phyloP scores from a whole-genome alignment of 2,113 vertebrate genomes.

The Scomber japonicus region DNA sequence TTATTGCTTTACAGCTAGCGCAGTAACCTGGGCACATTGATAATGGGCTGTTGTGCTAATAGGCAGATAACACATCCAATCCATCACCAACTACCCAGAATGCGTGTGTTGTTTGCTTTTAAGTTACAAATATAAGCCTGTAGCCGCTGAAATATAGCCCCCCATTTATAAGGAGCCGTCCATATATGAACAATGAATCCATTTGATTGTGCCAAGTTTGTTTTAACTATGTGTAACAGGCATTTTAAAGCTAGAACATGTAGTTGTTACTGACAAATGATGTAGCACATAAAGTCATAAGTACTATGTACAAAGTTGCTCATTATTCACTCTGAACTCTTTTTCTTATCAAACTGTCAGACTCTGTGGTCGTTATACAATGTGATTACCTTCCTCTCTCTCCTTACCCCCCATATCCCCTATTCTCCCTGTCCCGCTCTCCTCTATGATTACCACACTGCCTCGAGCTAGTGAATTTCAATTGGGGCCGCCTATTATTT shows the following conservation, averaged over 20 bases:
- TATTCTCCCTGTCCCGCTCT: constrained; percentile 68
- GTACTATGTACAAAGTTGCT: constrained; percentile 80
- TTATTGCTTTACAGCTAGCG: constrained; percentile 79
- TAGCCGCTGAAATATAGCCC: constrained; percentile 47
- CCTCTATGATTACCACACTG: constrained; percentile 81
- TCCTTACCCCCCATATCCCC: constrained; percentile 56
- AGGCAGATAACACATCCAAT: constrained; percentile 83
- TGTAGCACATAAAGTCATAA: constrained; percentile 72
- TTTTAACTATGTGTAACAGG: constrained; percentile 67
- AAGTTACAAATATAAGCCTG: constrained; percentile 65
- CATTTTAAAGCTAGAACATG: constrained; percentile 58
- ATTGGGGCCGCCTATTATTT: constrained; percentile 82
- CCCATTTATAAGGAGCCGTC: constrained; percentile 62
- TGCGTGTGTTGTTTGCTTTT: constrained; percentile 69
- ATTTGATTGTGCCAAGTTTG: constrained; percentile 62
- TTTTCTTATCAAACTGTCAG: constrained; percentile 79
- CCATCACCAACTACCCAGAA: constrained; percentile 70
- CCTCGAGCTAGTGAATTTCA: constrained; percentile 84
- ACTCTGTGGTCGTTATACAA: constrained; percentile 74
- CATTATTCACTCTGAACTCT: constrained; percentile 80
- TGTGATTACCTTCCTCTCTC: constrained; percentile 73
- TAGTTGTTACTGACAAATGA: constrained; percentile 78
- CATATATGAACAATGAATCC: constrained; percentile 67
- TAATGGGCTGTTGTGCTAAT: constrained; percentile 85
- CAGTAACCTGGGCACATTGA: constrained; percentile 78